Percentiles rank a stretch among this genome's conserved stretches.
phyloP scores from a whole-genome alignment of 1,140 invertebrate genomes.

The Drosophila equinoxialis region DNA sequence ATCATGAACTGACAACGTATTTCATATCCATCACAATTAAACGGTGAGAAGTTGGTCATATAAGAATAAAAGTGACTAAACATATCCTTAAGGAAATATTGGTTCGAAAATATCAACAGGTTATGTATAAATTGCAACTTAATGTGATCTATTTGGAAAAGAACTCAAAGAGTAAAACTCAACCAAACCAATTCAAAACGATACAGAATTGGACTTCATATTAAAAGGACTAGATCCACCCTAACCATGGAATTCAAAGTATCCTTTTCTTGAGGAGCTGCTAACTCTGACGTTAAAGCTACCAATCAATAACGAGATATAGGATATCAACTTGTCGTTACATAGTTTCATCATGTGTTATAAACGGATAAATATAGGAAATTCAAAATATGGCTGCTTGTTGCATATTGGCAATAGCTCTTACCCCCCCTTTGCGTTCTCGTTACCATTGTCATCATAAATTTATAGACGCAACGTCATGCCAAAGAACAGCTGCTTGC shows the following conservation, averaged over 20 bases:
- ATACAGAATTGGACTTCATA: too few species aligned
- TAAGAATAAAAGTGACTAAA: background rate
- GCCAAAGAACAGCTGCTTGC: conserved; percentile 30
- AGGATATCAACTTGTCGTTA: conserved; percentile 15
- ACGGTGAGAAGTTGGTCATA: background rate
- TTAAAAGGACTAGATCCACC: too few species aligned
- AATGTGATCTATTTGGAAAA: too few species aligned
- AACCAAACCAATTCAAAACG: too few species aligned
- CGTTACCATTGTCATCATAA: conserved; percentile 45
- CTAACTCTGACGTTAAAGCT: background rate
- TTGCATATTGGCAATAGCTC: conserved; percentile 47
- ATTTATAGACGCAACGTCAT: conserved; percentile 48
- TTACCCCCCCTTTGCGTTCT: background rate
- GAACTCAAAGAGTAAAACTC: too few species aligned
- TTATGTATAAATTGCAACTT: too few species aligned
- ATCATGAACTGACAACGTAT: conserved; percentile 1
- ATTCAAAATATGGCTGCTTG: conserved; percentile 57
- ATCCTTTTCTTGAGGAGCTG: background rate
- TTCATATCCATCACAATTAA: background rate
- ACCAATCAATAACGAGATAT: background rate
- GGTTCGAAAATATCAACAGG: too few species aligned
- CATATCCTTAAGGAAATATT: too few species aligned
- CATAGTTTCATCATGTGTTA: conserved; percentile 20
- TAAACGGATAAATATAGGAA: conserved; percentile 22
- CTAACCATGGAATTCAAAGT: too few species aligned